Conservation (phyloP, 2,797 vertebrate genomes). For the Sylvilagus floridanus region DNA sequence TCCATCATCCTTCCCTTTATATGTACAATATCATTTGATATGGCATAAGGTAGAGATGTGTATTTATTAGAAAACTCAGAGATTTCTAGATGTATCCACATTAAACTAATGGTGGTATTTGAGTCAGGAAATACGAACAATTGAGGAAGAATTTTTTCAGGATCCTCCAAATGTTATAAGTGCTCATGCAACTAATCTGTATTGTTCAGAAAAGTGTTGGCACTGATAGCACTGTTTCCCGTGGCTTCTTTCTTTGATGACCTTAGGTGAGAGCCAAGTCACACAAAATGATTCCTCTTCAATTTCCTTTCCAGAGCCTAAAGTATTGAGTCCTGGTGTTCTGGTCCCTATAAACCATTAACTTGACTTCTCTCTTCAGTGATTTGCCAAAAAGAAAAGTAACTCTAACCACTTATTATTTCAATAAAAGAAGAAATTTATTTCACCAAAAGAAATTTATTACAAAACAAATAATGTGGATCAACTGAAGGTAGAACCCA, state of each 20-base stretch:
- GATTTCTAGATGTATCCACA: background rate
- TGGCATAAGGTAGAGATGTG: background rate
- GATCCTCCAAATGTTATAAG: background rate
- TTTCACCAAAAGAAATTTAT: background rate
- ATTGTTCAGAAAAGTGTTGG: background rate
- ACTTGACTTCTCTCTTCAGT: background rate
- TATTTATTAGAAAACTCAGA: background rate
- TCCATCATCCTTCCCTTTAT: background rate
- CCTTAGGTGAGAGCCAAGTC: background rate
- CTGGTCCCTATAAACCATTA: background rate
- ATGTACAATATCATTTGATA: background rate
- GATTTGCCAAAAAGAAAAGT: background rate
- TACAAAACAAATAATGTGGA: background rate
- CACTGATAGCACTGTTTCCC: background rate
- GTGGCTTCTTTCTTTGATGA: background rate
- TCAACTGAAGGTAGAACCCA: background rate
- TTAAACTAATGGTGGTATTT: constrained; percentile 3
- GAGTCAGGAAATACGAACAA: background rate
- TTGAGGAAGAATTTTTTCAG: background rate
- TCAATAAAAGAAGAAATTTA: background rate
- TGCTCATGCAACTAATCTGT: background rate
- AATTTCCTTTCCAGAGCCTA: background rate
- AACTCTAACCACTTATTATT: background rate
- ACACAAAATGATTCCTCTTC: background rate
- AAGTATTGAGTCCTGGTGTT: background rate